Base-by-base conservation (phyloP, 1,140 invertebrate species). In the Eufriesea mexicana region DNA sequence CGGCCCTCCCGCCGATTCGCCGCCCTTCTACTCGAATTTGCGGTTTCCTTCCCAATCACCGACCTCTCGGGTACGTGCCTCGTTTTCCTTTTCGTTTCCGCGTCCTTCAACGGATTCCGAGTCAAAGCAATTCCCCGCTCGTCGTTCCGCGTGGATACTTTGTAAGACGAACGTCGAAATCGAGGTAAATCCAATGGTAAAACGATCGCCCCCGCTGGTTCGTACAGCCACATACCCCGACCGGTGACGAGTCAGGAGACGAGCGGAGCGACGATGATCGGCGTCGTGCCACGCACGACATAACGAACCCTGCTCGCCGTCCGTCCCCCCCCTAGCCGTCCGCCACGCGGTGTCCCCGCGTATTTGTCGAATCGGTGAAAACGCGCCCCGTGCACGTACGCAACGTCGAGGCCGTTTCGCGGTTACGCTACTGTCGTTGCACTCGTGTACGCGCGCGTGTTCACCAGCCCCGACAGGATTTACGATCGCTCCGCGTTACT, bases 401-500 rank as follows among this genome's bases (percentile, higher is more conserved):
- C 42, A 28, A 25, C 2, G 25, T 14, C 45, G 51, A 25, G 35
- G 18, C n/a, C 23, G 47, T 61, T 25, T 42, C 59, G 23, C n/a
- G 42, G 47, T 66, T 70, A 55, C 68, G 68, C 49, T 54, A 84
- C 68, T 49, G 70, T 70, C 70, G 51, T 42, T 74, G 59, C 68
- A 79, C 51, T 83, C 66, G 77, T 54, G 73, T 64, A 62, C 71
- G 66, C 59, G 49, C 14, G 28, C 54, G 55, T 67, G 79, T 85
- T 85, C 70, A 67, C 77, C 59, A 85, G 67, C 25, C 71, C 49
- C 67, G 81, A 42, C 8, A 78, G 67, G 86, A 88, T 88, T 88
- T 88, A 89, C 79, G 87, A 83, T 88, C 86, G 71, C 77, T 87
- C 74, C 73, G 70, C 47, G 84, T 88, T 87, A 84, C 86, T 86